Evolutionary conservation across 2,797 vertebrate genomes (phyloP), one percentile per base, ranked within the genome.

Genomic region (Clamator glandarius): DNA sequence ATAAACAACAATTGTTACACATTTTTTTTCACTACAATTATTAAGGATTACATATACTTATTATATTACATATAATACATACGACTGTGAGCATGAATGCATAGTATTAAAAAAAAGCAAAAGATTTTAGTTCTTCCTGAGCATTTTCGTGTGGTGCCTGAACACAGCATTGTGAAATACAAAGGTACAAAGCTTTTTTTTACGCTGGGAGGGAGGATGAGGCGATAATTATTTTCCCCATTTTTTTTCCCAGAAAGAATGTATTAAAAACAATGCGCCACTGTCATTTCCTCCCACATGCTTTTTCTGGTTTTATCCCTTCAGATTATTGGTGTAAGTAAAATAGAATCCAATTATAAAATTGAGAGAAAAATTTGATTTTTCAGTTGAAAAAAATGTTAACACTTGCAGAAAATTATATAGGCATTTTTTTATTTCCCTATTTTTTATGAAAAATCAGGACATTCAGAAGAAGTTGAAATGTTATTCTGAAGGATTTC

Each of bases 401-500:
- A 95, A 76, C 58, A 93, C 63, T 95, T 88, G 61, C 84, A 86
- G 89, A 96, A 96, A 97, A 93, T 95, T 93, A 88, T 79, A 89
- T 46, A 96, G 85, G 44, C 59, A 91, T 92, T 96, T 97, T n/a
- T 94, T 59, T 81, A 39, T 88, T 94, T 90, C 59, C 50, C 4
- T 0, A n/a, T 89, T 94, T 95, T 85, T 92, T 25, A 35, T 86
- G 44, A 91, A 88, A 96, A 94, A 86, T 78, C 80, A 74, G 84
- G 50, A 86, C 55, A 63, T 94, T 94, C 67, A 73, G 63, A 90
- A 92, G 77, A 95, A 95, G 41, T 48, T 88, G 89, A 96, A 89
- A 85, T 92, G 84, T 89, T 95, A 89, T 85, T 95, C 81, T 94
- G 61, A 94, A 91, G 94, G 94, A 93, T 95, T 96, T 87, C 89